Base-by-base conservation (phyloP, 1,140 invertebrate genomes). In the Drosophila persimilis region DNA sequence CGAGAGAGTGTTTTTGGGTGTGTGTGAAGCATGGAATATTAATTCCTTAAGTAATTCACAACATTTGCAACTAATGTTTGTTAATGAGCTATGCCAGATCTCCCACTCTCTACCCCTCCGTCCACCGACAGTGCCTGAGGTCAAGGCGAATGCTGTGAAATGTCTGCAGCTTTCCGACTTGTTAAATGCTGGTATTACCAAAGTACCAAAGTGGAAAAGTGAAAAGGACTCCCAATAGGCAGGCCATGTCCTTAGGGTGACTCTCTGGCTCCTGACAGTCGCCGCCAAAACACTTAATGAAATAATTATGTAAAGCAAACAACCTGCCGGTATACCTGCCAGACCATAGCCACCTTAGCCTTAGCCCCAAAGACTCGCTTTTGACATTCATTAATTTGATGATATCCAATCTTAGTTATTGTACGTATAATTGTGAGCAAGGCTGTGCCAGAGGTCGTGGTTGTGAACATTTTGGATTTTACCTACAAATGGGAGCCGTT, bases 51-150 rank as follows among this genome's bases (percentile, higher is more conserved):
- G 83, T 88, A 88, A 88, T 88, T 88, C 83, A 88, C 83, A 88
- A 79, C 83, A 88, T 88, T 88, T 88, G 84, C 85, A 79, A 88
- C 83, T 88, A 88, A 88, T 89, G 83, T 88, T 88, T 88, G 84
- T 88, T 88, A 88, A 88, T 88, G 83, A 88, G 83, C 83, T 76
- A 31, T 54, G 78, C 69, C 63, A 52, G 45, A 56, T 47, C 53
- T 22, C 59, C 8, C 15, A 2, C 48, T 11, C 13, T 20, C 24
- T 3, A 20, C 26, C n/a, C 8, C 13, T 9, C 5, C 26, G 4
- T 15, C 60, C 53, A 24, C 26, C n/a, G 15, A 71, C 51, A 72
- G 52, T 53, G 77, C 60, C 61, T 51, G 63, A 73, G 83, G 83
- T 86, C 83, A 86, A 81, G 81, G 81, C 59, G 43, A 51, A 52